Percentiles rank a stretch among this genome's conserved stretches.
phyloP scores from a whole-genome alignment of 2,888 invertebrate genomes.

The Sarcophaga variegata region DNA sequence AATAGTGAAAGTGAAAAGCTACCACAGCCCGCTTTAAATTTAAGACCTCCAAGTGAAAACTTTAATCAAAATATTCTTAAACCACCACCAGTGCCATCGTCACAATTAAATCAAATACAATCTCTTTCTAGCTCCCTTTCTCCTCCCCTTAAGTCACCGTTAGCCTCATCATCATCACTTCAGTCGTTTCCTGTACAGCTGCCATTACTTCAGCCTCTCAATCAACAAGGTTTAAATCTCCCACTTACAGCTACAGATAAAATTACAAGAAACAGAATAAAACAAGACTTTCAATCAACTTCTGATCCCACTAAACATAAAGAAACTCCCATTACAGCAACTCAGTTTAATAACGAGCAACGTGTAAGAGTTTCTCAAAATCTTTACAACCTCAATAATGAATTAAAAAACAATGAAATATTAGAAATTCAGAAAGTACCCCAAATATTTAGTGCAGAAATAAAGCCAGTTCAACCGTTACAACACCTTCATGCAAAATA shows the following conservation, averaged over 20 bases:
- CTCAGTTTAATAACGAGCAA: not conserved
- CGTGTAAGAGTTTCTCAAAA: slow-evolving; percentile 17
- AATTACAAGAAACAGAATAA: not conserved
- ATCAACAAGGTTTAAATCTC: slow-evolving; percentile 21
- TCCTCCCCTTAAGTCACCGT: not conserved
- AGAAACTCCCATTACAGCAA: not conserved
- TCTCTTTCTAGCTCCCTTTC: not conserved
- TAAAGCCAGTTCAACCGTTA: slow-evolving; percentile 68
- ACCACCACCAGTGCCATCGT: slow-evolving; percentile 66
- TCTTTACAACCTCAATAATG: slow-evolving; percentile 56
- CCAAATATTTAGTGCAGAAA: slow-evolving; percentile 76
- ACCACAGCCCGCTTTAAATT: slow-evolving; percentile 22
- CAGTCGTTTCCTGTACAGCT: not conserved
- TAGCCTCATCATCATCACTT: not conserved
- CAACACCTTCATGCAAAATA: not conserved
- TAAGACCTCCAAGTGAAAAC: slow-evolving; percentile 17
- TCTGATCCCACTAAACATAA: not conserved
- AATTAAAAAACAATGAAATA: slow-evolving; percentile 76
- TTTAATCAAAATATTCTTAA: slow-evolving; percentile 70
- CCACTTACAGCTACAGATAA: slow-evolving; percentile 21
- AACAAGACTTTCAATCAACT: not conserved
- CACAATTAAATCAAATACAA: too few relatives aligned
- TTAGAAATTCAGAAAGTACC: slow-evolving; percentile 73
- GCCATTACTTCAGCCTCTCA: not conserved
- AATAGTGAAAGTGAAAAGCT: not conserved